phyloP scores from a whole-genome alignment of 2,888 invertebrate species.

The Mimas tiliae region DNA sequence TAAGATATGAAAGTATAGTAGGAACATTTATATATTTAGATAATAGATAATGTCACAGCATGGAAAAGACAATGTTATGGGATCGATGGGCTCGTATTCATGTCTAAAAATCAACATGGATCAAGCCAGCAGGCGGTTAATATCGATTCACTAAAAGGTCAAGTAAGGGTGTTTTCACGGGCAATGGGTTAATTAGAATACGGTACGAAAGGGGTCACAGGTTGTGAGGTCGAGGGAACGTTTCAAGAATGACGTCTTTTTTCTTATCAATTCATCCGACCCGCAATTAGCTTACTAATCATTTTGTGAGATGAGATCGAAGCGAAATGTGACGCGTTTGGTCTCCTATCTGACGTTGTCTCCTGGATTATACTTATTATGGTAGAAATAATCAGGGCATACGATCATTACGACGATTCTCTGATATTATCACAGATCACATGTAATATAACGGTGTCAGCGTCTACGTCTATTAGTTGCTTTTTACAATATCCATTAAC shows the following conservation, averaged over 20 bases:
- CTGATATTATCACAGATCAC: no score
- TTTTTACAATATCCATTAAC: no score
- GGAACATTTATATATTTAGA: slow-evolving; percentile 16
- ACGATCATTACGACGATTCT: no score
- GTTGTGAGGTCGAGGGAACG: not conserved
- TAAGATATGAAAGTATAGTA: slow-evolving; percentile 25
- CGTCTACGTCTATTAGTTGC: no score
- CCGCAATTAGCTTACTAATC: not conserved
- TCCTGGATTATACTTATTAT: no score
- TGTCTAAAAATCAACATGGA: not conserved
- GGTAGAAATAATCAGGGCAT: no score
- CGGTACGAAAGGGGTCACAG: slow-evolving; percentile 20
- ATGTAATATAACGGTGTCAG: no score
- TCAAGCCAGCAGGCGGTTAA: slow-evolving; percentile 16
- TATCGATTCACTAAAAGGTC: slow-evolving; percentile 51
- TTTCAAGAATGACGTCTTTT: not conserved
- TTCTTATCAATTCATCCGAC: not conserved
- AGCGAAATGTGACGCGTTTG: no score
- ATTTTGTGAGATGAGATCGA: not conserved
- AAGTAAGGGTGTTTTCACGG: slow-evolving; percentile 33
- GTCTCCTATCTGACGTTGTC: no score
- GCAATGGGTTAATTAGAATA: slow-evolving; percentile 27
- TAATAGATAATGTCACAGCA: not conserved
- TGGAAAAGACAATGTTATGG: not conserved
- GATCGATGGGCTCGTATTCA: not conserved